phyloP scores from a whole-genome alignment of 1,140 invertebrate species.

The Cotesia chilonis region DNA sequence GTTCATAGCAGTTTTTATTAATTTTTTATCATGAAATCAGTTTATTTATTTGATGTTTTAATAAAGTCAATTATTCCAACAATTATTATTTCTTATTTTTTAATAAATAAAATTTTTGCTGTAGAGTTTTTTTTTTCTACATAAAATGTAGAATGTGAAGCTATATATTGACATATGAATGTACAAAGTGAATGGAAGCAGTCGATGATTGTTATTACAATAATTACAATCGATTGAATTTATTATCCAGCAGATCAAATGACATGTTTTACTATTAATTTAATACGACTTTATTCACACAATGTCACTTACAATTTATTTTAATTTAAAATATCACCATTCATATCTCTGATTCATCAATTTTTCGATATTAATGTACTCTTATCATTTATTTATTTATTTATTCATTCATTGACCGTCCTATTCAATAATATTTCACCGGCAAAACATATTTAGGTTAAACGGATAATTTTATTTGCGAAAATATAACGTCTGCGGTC shows the following conservation, averaged over 20 bases:
- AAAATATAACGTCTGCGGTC: constrained; percentile 14
- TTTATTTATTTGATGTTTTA: too few species aligned
- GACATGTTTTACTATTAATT: constrained; percentile 22
- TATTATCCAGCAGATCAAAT: constrained; percentile 17
- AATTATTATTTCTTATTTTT: too few species aligned
- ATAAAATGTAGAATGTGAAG: too few species aligned
- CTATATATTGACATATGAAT: background rate
- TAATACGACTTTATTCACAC: background rate
- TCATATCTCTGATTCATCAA: background rate
- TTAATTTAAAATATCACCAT: background rate
- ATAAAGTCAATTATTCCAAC: too few species aligned
- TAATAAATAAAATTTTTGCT: too few species aligned
- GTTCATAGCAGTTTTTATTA: too few species aligned
- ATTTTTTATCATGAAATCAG: too few species aligned
- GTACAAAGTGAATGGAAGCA: background rate
- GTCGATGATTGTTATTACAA: constrained; percentile 17
- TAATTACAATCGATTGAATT: constrained; percentile 37
- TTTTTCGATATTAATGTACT: background rate
- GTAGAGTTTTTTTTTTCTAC: too few species aligned
- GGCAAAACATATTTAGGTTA: background rate
- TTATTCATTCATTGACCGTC: background rate
- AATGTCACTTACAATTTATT: constrained; percentile 2
- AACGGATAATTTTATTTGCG: background rate
- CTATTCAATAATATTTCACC: background rate
- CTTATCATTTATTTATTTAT: constrained; percentile 2